Evolutionary conservation across 2,888 invertebrate genomes (phyloP).

Genomic region (Cremastinae sp.): DNA sequence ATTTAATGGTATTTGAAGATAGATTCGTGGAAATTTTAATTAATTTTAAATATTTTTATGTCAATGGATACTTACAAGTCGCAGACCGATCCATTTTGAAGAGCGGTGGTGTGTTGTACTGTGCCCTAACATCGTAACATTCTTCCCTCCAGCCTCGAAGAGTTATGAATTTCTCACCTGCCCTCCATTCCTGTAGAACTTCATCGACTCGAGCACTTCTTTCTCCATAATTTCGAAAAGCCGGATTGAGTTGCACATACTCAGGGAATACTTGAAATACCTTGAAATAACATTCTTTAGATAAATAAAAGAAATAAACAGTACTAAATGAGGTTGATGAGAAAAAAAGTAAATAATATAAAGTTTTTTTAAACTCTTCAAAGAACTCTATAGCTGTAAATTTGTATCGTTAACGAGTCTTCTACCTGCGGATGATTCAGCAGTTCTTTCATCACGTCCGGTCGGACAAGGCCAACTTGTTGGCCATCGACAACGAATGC

Average conservation of each 20-base stretch:
- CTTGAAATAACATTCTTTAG: conserved; percentile 75
- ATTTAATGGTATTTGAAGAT: too few relatives aligned
- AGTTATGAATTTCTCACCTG: conserved; percentile 89
- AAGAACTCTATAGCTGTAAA: too few relatives aligned
- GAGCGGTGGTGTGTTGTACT: conserved; percentile 84
- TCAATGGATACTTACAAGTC: conserved; percentile 84
- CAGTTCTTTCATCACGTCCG: conserved; percentile 91
- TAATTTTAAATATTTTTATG: not conserved
- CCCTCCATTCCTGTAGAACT: conserved; percentile 88
- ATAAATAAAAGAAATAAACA: conserved; percentile 20
- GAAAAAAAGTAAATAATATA: not conserved
- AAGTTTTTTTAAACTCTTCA: too few relatives aligned
- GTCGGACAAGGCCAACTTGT: conserved; percentile 93
- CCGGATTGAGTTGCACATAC: conserved; percentile 91
- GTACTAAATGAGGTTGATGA: not conserved
- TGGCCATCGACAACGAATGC: conserved; percentile 94
- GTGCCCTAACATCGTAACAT: conserved; percentile 94
- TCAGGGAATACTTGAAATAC: conserved; percentile 87
- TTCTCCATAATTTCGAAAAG: conserved; percentile 92
- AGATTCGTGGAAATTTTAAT: not conserved
- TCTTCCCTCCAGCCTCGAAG: conserved; percentile 96
- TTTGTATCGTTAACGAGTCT: conserved; percentile 51
- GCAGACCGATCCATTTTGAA: conserved; percentile 95
- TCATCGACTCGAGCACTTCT: conserved; percentile 89
- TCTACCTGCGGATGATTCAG: conserved; percentile 90